Evolutionary conservation across 2,888 invertebrate genomes (phyloP).

Genomic region (Tachina lurida): DNA sequence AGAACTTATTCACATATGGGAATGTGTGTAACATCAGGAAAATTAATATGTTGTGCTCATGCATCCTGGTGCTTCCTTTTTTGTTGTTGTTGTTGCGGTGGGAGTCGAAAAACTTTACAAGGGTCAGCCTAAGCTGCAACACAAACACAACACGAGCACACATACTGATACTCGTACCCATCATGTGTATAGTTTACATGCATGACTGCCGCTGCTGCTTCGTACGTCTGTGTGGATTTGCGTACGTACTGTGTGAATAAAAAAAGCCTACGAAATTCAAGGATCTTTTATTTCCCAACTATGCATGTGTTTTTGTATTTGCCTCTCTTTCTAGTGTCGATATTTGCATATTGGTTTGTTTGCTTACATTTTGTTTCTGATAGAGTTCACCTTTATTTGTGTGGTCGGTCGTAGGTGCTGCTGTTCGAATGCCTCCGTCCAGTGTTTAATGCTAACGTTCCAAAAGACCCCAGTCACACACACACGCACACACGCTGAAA

Average conservation of each 20-base stretch:
- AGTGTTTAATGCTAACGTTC: constrained; percentile 45
- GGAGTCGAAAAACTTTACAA: constrained; percentile 40
- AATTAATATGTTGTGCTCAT: constrained; percentile 46
- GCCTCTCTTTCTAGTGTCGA: constrained; percentile 70
- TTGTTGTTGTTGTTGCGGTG: constrained; percentile 28
- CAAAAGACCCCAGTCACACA: constrained; percentile 22
- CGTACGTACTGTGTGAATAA: constrained; percentile 39
- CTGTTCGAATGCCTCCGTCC: constrained; percentile 63
- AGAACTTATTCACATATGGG: not conserved
- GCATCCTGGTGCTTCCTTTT: constrained; percentile 40
- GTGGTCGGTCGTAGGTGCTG: constrained; percentile 49
- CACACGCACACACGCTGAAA: not conserved
- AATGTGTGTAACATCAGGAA: constrained; percentile 23
- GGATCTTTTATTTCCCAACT: constrained; percentile 47
- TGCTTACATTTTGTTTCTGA: constrained; percentile 41
- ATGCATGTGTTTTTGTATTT: constrained; percentile 13
- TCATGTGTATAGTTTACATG: constrained; percentile 49
- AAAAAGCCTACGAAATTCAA: constrained; percentile 66
- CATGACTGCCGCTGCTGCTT: not conserved
- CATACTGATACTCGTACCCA: not conserved
- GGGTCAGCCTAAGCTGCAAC: constrained; percentile 23
- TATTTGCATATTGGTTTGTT: constrained; percentile 72
- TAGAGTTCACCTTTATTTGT: constrained; percentile 64
- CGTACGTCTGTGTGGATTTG: constrained; percentile 2
- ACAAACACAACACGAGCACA: constrained; percentile 4